phyloP scores from a whole-genome alignment of 2,888 invertebrate genomes.

The Leucozona laternaria region DNA sequence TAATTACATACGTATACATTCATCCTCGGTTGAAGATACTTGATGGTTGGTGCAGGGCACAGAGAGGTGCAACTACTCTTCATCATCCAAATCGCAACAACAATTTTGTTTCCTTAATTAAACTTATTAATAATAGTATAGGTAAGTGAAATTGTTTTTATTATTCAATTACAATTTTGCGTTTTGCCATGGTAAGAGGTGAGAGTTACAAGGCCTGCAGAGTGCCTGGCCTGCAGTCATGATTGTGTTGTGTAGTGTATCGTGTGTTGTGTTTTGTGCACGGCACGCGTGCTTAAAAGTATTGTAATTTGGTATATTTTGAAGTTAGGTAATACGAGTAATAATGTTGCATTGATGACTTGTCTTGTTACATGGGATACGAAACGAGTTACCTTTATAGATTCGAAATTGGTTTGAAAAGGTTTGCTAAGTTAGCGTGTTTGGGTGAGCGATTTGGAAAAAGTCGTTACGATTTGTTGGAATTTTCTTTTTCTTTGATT shows the following conservation, averaged over 20 bases:
- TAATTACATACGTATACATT: constrained; percentile 43
- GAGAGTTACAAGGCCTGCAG: constrained; percentile 56
- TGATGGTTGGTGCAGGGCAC: neutral
- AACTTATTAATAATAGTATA: constrained; percentile 39
- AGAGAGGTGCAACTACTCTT: neutral
- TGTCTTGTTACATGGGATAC: neutral
- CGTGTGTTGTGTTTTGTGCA: neutral
- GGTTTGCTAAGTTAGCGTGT: constrained; percentile 8
- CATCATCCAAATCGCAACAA: neutral
- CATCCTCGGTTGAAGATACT: neutral
- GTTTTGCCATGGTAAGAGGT: constrained; percentile 28
- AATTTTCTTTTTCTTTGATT: neutral
- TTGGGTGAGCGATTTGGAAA: neutral
- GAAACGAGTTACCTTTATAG: neutral
- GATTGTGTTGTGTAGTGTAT: neutral
- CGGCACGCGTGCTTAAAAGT: neutral
- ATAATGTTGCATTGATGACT: constrained; percentile 14
- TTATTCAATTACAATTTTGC: constrained; percentile 65
- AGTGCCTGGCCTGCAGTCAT: neutral
- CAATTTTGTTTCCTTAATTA: constrained; percentile 57
- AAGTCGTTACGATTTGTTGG: neutral
- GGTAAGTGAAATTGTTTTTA: constrained; percentile 72
- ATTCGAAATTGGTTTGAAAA: constrained; percentile 5
- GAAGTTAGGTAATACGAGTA: constrained; percentile 35
- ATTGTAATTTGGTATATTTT: neutral